These are phyloP conservation scores for Coendou prehensilis DNA, from an alignment of 2,797 vertebrate genomes.

Conservation along the genomic window DNA sequence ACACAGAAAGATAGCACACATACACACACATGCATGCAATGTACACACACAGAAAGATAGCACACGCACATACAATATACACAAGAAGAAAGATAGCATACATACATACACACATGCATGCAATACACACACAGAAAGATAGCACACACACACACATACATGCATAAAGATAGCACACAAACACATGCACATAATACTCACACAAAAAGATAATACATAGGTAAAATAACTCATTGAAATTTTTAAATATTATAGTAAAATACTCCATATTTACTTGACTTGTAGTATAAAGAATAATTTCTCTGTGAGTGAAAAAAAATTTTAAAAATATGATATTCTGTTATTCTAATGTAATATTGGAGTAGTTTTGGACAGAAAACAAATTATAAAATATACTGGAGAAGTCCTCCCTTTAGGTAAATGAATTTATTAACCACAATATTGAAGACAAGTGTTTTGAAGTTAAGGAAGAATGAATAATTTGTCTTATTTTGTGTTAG, in stretches of 20 bases:
- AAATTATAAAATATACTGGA: background rate
- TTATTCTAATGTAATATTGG: background rate
- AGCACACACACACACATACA: background rate
- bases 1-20: background rate
- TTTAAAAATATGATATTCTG: background rate
- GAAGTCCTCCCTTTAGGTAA: background rate
- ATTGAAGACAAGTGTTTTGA: background rate
- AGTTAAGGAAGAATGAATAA: background rate
- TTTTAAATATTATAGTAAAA: background rate
- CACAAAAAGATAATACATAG: background rate
- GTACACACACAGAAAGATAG: no score
- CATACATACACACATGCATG: no score
- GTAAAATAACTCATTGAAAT: background rate
- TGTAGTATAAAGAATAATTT: background rate
- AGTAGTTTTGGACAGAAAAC: background rate
- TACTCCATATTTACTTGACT: background rate
- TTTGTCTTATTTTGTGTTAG: background rate
- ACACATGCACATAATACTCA: no score
- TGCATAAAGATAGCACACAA: background rate
- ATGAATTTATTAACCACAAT: background rate
- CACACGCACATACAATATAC: background rate
- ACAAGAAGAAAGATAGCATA: background rate
- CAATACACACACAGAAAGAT: no score
- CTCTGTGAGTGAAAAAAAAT: background rate
- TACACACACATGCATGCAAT: background rate